phyloP scores from a whole-genome alignment of 2,888 invertebrate genomes.

The Calliopum simillimum region DNA sequence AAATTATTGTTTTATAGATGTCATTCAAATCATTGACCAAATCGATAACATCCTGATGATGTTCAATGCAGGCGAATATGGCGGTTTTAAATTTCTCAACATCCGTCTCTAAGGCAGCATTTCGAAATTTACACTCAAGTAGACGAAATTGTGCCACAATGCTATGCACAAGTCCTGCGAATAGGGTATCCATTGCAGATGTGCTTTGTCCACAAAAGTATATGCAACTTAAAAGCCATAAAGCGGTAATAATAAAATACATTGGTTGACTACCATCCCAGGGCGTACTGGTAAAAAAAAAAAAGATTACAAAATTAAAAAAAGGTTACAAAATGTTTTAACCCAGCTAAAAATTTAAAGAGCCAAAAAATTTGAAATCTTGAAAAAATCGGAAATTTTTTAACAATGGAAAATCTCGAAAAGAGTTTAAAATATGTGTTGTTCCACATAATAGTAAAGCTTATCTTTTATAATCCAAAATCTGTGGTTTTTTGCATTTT shows the following conservation, averaged over 20 bases:
- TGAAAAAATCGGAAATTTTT: no score
- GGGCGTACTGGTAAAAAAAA: no score
- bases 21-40: conserved; percentile 34
- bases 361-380: no score
- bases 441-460: no score
- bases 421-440: no score
- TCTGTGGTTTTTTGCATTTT: no score
- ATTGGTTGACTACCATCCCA: not conserved
- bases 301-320: no score
- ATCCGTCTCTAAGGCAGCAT: not conserved
- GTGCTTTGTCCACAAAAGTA: conserved; percentile 17
- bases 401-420: no score
- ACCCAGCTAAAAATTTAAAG: no score
- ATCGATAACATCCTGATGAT: conserved; percentile 39
- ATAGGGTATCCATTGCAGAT: conserved; percentile 37
- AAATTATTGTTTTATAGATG: conserved; percentile 38
- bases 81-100: conserved; percentile 8
- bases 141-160: conserved; percentile 42
- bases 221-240: conserved; percentile 25
- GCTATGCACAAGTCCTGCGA: conserved; percentile 39
- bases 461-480: no score
- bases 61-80: conserved; percentile 28
- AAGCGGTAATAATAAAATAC: conserved; percentile 27
- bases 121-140: conserved; percentile 34
- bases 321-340: no score